Evolutionary conservation across 1,140 invertebrate genomes (phyloP).

Genomic region (Lutraria rhynchaena): DNA sequence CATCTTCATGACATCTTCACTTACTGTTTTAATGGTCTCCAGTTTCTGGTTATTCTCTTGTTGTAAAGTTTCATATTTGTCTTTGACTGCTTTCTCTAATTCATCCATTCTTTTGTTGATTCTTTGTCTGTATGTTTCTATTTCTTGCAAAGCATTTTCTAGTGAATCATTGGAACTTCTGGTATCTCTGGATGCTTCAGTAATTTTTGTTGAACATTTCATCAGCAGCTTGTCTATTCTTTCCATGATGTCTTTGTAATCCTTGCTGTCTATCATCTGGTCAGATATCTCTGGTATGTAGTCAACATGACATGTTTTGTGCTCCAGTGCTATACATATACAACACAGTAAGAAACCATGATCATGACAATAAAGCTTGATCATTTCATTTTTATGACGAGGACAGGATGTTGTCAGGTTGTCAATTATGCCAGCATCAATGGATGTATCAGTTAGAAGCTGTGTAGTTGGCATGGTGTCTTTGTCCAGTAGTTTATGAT

Average conservation of each 20-base stretch:
- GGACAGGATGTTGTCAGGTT: neutral
- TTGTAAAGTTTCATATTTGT: neutral
- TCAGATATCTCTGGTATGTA: neutral
- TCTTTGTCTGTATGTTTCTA: neutral
- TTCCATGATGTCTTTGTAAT: neutral
- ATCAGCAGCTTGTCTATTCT: neutral
- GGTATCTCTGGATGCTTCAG: neutral
- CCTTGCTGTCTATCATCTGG: neutral
- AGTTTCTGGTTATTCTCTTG: neutral
- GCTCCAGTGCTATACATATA: neutral
- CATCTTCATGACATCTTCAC: neutral
- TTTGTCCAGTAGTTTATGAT: neutral
- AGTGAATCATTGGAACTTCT: neutral
- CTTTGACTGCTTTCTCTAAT: neutral
- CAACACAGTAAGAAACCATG: neutral
- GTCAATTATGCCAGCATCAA: too few species aligned
- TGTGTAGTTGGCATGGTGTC: constrained; percentile 1
- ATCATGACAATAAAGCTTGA: constrained; percentile 4
- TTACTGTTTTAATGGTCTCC: neutral
- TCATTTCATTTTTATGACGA: neutral
- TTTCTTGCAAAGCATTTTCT: neutral
- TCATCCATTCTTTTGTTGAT: neutral
- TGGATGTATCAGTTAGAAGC: neutral
- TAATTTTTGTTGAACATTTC: neutral
- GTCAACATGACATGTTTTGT: constrained; percentile 13